These are phyloP conservation scores for Agrilus cyanescens DNA, from an alignment of 2,888 invertebrate species.

Conservation along the genomic window DNA sequence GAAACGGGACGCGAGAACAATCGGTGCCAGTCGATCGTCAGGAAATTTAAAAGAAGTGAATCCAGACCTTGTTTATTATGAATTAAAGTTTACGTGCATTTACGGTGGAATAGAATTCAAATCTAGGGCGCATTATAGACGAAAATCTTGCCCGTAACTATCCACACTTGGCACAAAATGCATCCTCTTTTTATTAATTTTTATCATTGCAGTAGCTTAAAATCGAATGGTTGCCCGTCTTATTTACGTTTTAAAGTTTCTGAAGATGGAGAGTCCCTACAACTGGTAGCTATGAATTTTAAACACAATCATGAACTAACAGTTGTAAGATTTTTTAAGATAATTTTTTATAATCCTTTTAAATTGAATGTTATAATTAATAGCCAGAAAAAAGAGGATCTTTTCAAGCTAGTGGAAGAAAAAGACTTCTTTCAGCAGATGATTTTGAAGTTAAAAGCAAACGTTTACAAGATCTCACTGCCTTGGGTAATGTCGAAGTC, in stretches of 20 bases:
- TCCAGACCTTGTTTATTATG: constrained; percentile 16
- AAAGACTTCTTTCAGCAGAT: not conserved
- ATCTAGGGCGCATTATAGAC: constrained; percentile 11
- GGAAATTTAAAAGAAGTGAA: constrained; percentile 8
- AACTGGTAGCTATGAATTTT: constrained; percentile 13
- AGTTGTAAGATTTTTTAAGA: constrained; percentile 4
- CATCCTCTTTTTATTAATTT: not conserved
- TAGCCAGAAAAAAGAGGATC: not conserved
- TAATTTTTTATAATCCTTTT: too few species aligned
- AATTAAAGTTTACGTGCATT: constrained; percentile 17
- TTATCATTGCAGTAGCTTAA: constrained; percentile 9
- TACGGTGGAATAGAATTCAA: constrained; percentile 14
- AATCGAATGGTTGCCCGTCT: constrained; percentile 10
- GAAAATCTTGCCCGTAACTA: constrained; percentile 10
- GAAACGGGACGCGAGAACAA: constrained; percentile 17
- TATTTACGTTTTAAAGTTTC: constrained; percentile 12
- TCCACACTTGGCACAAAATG: not conserved
- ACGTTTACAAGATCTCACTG: not conserved
- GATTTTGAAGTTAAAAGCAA: not conserved
- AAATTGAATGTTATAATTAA: not conserved
- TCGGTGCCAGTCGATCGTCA: constrained; percentile 10
- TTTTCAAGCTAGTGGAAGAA: not conserved
- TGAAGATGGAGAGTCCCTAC: constrained; percentile 10
- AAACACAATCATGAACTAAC: constrained; percentile 12
- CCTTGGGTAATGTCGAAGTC: constrained; percentile 4